phyloP scores from a whole-genome alignment of 2,113 vertebrate species.

The Romanogobio albipinnatus region DNA sequence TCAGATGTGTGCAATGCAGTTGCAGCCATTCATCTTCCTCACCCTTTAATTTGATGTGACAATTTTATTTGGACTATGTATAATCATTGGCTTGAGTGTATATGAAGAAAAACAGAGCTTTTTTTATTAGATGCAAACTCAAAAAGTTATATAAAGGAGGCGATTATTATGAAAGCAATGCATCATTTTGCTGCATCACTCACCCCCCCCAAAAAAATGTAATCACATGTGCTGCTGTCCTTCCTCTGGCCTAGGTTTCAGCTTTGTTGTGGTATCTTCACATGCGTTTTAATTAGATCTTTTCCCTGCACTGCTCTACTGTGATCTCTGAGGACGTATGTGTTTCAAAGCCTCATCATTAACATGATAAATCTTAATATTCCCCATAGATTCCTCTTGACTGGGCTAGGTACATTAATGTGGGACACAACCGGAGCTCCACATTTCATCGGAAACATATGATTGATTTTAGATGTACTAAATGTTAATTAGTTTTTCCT shows the following conservation, averaged over 20 bases:
- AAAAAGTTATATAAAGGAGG: not conserved
- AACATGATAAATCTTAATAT: conserved; percentile 62
- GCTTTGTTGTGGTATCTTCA: conserved; percentile 70
- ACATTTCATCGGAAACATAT: not conserved
- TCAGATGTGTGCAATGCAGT: conserved; percentile 7
- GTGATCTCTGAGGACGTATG: conserved; percentile 63
- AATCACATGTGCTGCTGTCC: conserved; percentile 71
- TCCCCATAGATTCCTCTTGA: conserved; percentile 59
- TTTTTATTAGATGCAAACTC: conserved; percentile 6
- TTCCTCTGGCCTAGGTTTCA: conserved; percentile 64
- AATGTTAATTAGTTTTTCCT: conserved; percentile 19
- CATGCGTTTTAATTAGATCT: conserved; percentile 70
- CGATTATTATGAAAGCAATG: not conserved
- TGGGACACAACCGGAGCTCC: conserved; percentile 39
- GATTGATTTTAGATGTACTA: conserved; percentile 4
- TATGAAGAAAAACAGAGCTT: not conserved
- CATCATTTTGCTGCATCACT: conserved; percentile 24
- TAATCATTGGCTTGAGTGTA: conserved; percentile 38
- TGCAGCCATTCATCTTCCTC: conserved; percentile 34
- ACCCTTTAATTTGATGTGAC: conserved; percentile 46
- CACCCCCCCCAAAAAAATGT: conserved; percentile 61
- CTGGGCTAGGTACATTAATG: conserved; percentile 58
- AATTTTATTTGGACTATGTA: conserved; percentile 47
- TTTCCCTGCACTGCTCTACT: conserved; percentile 44
- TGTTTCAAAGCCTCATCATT: conserved; percentile 71